These are phyloP conservation scores for Octopus sinensis DNA, from an alignment of 1,140 invertebrate species.

Conservation along the genomic window DNA sequence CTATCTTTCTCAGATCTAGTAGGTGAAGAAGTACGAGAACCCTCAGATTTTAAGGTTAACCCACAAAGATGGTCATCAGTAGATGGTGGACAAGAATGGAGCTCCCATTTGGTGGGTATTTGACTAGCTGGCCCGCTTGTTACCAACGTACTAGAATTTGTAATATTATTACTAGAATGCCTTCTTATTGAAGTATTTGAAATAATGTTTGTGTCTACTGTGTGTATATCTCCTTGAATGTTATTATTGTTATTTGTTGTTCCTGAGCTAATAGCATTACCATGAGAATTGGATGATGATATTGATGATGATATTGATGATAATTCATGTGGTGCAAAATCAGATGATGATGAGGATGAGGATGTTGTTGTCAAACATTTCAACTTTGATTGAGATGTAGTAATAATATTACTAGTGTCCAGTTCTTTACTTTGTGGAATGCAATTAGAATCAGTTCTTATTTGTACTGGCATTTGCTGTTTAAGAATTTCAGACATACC, in stretches of 20 bases:
- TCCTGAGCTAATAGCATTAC: constrained; percentile 13
- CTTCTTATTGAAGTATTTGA: constrained; percentile 2
- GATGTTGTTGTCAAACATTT: background rate
- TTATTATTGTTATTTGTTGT: constrained; percentile 10
- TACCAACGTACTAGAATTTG: background rate
- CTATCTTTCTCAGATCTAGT: constrained; percentile 31
- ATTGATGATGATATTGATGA: background rate
- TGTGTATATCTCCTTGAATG: constrained; percentile 9
- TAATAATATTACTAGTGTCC: background rate
- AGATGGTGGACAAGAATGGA: constrained; percentile 25
- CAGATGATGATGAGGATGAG: background rate
- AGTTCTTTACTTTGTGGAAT: constrained; percentile 12
- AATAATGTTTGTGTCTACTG: background rate
- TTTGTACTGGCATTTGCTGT: background rate
- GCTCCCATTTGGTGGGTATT: constrained; percentile 25
- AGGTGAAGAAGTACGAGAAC: constrained; percentile 21
- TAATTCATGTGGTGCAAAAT: background rate
- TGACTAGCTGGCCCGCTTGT: background rate
- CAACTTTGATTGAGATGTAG: background rate
- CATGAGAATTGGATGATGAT: constrained; percentile 7
- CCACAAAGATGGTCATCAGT: constrained; percentile 24
- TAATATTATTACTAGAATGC: constrained; percentile 7
- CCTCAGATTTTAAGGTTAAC: constrained; percentile 23
- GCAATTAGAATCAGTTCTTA: background rate
- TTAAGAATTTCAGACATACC: constrained; percentile 10